Conservation (phyloP, 2,797 vertebrate species). For the Catamblyrhynchus diadema region DNA sequence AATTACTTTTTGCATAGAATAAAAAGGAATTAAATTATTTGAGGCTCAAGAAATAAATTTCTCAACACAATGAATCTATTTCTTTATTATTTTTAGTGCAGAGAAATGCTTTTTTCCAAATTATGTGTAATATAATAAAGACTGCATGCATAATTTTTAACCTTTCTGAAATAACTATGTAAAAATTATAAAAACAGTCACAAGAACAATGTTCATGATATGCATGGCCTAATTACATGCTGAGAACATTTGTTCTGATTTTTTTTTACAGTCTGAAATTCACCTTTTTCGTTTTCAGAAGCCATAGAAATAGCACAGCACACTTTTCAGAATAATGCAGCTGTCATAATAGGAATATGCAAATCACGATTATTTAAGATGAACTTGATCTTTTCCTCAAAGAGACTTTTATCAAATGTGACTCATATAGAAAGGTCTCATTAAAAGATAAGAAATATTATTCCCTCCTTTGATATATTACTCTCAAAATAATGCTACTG, state of each 20-base stretch:
- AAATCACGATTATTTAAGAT: conserved; percentile 64
- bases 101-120: conserved; percentile 38
- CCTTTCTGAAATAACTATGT: conserved; percentile 48
- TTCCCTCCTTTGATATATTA: conserved; percentile 34
- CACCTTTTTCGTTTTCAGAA: conserved; percentile 58
- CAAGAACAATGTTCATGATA: conserved; percentile 61
- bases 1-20: conserved; percentile 62
- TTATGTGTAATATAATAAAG: conserved; percentile 66
- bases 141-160: conserved; percentile 61
- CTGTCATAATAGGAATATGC: conserved; percentile 51
- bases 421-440: conserved; percentile 37
- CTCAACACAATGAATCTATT: conserved; percentile 59
- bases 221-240: conserved; percentile 54
- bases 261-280: conserved; percentile 38
- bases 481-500: conserved; percentile 60
- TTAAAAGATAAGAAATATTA: conserved; percentile 51
- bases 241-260: conserved; percentile 58
- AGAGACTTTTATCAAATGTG: conserved; percentile 42
- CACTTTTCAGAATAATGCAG: background rate
- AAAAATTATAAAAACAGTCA: conserved; percentile 62
- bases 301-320: conserved; percentile 7
- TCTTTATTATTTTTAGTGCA: conserved; percentile 66
- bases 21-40: conserved; percentile 70
- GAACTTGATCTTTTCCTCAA: conserved; percentile 42
- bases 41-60: conserved; percentile 60